phyloP scores from a whole-genome alignment of 2,888 invertebrate species.

The Parnassius smintheus region DNA sequence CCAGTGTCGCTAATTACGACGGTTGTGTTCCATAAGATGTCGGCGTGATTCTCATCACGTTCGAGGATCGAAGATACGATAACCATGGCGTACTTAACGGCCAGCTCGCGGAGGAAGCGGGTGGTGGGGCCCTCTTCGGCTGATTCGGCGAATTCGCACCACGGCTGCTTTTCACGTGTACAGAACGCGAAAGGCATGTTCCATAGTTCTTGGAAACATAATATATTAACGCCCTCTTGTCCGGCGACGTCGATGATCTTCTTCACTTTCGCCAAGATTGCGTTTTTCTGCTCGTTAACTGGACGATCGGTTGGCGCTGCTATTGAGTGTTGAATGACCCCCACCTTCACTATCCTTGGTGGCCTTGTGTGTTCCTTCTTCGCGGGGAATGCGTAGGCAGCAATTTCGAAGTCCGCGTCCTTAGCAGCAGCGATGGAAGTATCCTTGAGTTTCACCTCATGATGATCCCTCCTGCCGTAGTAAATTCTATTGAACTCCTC shows the following conservation, averaged over 20 bases:
- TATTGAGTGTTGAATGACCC: slow-evolving; percentile 93
- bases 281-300: slow-evolving; percentile 89
- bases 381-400: slow-evolving; percentile 71
- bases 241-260: slow-evolving; percentile 92
- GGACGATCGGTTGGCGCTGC: slow-evolving; percentile 89
- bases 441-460: slow-evolving; percentile 64
- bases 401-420: slow-evolving; percentile 78
- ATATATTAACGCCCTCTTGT: slow-evolving; percentile 90
- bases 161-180: slow-evolving; percentile 97
- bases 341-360: slow-evolving; percentile 90
- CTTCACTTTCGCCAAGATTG: slow-evolving; percentile 88
- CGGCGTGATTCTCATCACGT: slow-evolving; percentile 92
- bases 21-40: slow-evolving; percentile 97
- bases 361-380: slow-evolving; percentile 79
- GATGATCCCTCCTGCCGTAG: slow-evolving; percentile 64
- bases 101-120: slow-evolving; percentile 88
- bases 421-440: slow-evolving; percentile 79
- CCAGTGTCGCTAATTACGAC: slow-evolving; percentile 96
- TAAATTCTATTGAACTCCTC: slow-evolving; percentile 74
- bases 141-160: slow-evolving; percentile 98
- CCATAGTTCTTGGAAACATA: slow-evolving; percentile 99
- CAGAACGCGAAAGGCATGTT: slow-evolving; percentile 99
- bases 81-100: slow-evolving; percentile 93
- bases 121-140: slow-evolving; percentile 95
- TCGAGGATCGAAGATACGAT: slow-evolving; percentile 97